Evolutionary conservation across 1,140 invertebrate genomes (phyloP).

Genomic region (Listronotus oregonensis): DNA sequence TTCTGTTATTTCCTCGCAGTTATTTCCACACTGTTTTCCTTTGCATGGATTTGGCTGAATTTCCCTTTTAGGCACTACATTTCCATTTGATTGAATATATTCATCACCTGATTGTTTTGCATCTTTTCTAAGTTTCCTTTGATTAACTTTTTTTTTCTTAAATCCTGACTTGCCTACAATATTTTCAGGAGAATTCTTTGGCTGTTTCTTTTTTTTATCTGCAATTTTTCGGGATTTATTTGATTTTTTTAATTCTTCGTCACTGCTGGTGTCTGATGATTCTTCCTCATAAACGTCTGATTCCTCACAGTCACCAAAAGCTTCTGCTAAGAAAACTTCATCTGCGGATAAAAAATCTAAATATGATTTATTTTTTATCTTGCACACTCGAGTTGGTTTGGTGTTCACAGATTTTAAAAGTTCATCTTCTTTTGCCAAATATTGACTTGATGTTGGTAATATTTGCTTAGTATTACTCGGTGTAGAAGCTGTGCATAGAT

Average conservation of each 20-base stretch:
- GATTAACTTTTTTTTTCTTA: not conserved
- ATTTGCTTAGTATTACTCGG: no score
- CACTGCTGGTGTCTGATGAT: not conserved
- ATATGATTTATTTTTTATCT: no score
- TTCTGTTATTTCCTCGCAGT: slow-evolving; percentile 7
- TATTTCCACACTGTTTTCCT: slow-evolving; percentile 1
- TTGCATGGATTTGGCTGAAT: no score
- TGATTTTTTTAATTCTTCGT: slow-evolving; percentile 2
- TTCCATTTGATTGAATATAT: not conserved
- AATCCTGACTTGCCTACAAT: not conserved
- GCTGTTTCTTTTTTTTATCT: slow-evolving; percentile 4
- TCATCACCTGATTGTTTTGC: slow-evolving; percentile 3
- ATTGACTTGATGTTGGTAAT: no score
- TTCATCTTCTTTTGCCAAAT: no score
- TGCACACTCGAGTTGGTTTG: no score
- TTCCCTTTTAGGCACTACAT: slow-evolving; percentile 4
- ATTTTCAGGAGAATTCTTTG: not conserved
- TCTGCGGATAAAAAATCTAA: slow-evolving; percentile 3
- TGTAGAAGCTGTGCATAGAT: no score
- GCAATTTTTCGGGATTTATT: no score
- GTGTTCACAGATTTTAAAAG: no score
- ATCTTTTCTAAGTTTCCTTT: slow-evolving; percentile 2
- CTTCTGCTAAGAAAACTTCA: slow-evolving; percentile 4
- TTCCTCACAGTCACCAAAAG: not conserved
- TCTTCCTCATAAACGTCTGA: slow-evolving; percentile 5